Evolutionary conservation across 2,888 invertebrate genomes (phyloP), one percentile per base, ranked within the genome.

Genomic region (Cordilura impudica): DNA sequence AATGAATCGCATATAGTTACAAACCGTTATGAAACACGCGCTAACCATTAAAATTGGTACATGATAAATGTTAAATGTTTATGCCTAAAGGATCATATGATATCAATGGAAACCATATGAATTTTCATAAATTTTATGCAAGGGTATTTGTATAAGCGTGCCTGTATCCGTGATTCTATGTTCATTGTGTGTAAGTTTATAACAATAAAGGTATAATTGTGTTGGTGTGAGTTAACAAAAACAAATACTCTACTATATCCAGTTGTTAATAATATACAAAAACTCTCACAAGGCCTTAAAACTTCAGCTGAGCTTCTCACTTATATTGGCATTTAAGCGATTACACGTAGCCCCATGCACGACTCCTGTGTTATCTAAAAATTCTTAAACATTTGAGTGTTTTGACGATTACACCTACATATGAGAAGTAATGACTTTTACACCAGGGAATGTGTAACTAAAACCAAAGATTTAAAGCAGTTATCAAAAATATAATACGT

Each of bases 401-500:
- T n/a, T n/a, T n/a, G n/a, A 10, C 26, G 16, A 31, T 35, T n/a
- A 43, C 23, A 7, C 14, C 16, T n/a, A 21, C 23, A 23, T 10
- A 23, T 12, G 4, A 4, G 14, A 31, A 31, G n/a, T n/a, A 10
- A 31, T 31, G 10, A 26, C 3, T 4, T 26, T 4, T 26, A 14
- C 14, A 23, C 8, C n/a, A 18, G 16, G 7, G 21, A 23, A n/a
- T 54, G 53, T 54, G 18, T 53, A 43, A 16, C 19, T 29, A 45
- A 60, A 26, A 26, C 14, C 16, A 39, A 51, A 26, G 35, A 58
- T 73, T 73, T 56, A 58, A 66, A 66, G 26, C 10, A 18, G 26
- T 73, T 65, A 18, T 58, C 26, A 49, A 23, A 49, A 12, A 78
- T 21, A 67, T 51, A 67, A 77, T 54, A 67, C 70, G 54, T 77